Evolutionary conservation across 2,797 vertebrate species (phyloP).

Genomic region (Sarcophilus harrisii): DNA sequence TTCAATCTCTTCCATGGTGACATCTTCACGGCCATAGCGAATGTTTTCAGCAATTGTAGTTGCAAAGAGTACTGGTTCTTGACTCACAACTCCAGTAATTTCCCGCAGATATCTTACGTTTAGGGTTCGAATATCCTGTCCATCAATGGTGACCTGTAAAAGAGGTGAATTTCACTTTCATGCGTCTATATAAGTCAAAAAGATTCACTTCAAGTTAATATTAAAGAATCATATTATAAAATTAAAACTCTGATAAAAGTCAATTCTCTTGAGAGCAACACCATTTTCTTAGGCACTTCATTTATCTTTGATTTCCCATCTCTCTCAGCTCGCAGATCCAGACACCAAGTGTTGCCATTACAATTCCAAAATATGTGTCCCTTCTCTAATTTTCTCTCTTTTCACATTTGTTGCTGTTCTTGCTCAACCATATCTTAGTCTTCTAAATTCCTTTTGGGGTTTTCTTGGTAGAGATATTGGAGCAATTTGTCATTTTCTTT

Average conservation of each 20-base stretch:
- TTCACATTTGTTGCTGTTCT: not conserved
- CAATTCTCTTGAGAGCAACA: not conserved
- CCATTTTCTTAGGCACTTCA: not conserved
- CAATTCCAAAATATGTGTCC: not conserved
- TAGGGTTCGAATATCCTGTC: conserved; percentile 91
- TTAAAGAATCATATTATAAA: not conserved
- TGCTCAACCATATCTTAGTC: not conserved
- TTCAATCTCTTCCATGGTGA: conserved; percentile 92
- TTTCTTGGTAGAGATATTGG: not conserved
- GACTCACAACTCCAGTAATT: conserved; percentile 95
- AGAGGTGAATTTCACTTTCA: not conserved
- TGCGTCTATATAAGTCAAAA: not conserved
- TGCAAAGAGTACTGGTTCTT: conserved; percentile 96
- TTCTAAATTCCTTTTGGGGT: not conserved
- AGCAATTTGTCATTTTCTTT: not conserved
- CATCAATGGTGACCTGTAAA: conserved; percentile 90
- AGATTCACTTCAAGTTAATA: not conserved
- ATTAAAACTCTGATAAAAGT: not conserved
- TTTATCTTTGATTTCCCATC: not conserved
- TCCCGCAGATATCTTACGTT: conserved; percentile 92
- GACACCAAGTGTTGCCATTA: not conserved
- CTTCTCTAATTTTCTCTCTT: not conserved
- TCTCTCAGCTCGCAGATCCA: not conserved
- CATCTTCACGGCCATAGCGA: conserved; percentile 90
- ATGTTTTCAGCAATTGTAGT: conserved; percentile 96